phyloP scores from a whole-genome alignment of 2,888 invertebrate genomes.

The Oscheius onirici region DNA sequence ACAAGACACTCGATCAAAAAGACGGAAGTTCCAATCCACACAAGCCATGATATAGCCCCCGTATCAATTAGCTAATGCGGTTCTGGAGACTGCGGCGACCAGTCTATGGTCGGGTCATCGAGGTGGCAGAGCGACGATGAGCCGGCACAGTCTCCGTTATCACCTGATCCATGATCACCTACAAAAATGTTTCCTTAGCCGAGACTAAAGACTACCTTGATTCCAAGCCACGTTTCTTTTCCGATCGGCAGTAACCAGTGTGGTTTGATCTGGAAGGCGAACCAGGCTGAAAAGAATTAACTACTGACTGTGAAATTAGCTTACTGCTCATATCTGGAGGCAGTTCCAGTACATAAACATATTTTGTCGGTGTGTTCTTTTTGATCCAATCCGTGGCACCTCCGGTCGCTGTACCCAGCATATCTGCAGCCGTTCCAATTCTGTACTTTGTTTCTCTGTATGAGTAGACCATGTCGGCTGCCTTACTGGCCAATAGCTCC shows the following conservation, averaged over 20 bases:
- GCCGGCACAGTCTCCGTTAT: conserved; percentile 45
- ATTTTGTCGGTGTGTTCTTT: conserved; percentile 67
- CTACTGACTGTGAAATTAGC: too few relatives aligned
- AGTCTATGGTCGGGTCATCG: background rate
- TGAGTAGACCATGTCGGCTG: conserved; percentile 51
- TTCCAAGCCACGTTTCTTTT: conserved; percentile 59
- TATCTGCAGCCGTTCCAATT: conserved; percentile 67
- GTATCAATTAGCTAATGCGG: conserved; percentile 16
- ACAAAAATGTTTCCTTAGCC: background rate
- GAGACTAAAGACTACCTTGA: conserved; percentile 38
- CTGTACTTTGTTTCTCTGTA: conserved; percentile 62
- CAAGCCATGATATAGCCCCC: background rate
- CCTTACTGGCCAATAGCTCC: conserved; percentile 54
- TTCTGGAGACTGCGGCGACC: background rate
- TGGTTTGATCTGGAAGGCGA: conserved; percentile 70
- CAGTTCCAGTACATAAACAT: conserved; percentile 70
- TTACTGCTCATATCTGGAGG: conserved; percentile 67
- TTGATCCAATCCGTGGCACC: conserved; percentile 71
- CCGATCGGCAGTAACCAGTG: conserved; percentile 67
- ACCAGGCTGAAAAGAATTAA: conserved; percentile 63
- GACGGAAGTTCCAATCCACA: too few relatives aligned
- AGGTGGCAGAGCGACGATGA: background rate
- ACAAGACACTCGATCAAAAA: too few relatives aligned
- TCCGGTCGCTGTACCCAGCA: conserved; percentile 67
- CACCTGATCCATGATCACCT: conserved; percentile 59